phyloP scores from a whole-genome alignment of 2,888 invertebrate species.

The Dryomyza anilis region DNA sequence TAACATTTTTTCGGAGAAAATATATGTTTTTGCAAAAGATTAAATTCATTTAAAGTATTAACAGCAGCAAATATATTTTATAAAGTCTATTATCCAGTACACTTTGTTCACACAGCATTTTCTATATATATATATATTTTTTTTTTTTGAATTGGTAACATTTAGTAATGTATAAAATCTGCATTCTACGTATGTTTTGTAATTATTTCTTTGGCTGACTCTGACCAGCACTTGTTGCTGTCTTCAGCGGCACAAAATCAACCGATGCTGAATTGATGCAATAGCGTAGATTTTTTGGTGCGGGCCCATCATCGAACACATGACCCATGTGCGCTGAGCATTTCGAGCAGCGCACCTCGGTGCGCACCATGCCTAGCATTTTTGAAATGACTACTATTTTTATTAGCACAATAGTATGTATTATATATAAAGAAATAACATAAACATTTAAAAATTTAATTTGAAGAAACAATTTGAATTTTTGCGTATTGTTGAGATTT shows the following conservation, averaged over 20 bases:
- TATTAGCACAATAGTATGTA: constrained; percentile 33
- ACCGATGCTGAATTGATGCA: constrained; percentile 89
- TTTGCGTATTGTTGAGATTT: not conserved
- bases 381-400: constrained; percentile 65
- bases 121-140: too few relatives aligned
- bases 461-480: not conserved
- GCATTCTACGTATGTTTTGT: not conserved
- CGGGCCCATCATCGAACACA: constrained; percentile 95
- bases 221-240: constrained; percentile 41
- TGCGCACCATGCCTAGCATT: constrained; percentile 86
- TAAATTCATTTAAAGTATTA: not conserved
- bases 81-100: not conserved
- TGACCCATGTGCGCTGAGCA: constrained; percentile 96
- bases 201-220: constrained; percentile 49
- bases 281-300: constrained; percentile 89
- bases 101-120: too few relatives aligned
- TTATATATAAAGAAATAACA: not conserved
- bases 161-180: constrained; percentile 1
- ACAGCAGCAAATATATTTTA: not conserved
- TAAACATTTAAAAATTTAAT: not conserved
- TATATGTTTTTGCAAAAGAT: not conserved
- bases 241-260: constrained; percentile 54
- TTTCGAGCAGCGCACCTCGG: constrained; percentile 93
- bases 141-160: too few relatives aligned
- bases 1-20: not conserved